These are phyloP conservation scores for Pachliopta kotzebuea DNA, from an alignment of 2,888 invertebrate genomes.

Conservation along the genomic window DNA sequence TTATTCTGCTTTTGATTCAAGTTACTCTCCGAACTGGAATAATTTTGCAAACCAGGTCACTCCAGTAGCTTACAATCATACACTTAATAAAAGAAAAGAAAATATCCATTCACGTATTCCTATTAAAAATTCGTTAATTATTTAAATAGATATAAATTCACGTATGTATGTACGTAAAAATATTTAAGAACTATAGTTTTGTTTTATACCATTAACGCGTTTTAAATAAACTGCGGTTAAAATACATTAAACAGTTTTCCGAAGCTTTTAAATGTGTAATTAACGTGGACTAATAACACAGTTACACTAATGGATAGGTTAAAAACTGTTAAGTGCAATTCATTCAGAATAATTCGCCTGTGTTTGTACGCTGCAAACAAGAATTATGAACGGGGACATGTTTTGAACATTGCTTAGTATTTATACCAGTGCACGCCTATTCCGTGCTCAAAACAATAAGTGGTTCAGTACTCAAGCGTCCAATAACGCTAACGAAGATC, in stretches of 20 bases:
- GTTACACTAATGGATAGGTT: neutral
- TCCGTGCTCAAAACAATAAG: constrained; percentile 28
- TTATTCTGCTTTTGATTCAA: too few relatives aligned
- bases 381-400: neutral
- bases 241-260: neutral
- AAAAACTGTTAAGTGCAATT: constrained; percentile 1
- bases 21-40: too few relatives aligned
- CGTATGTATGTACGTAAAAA: neutral
- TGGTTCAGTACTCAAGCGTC: constrained; percentile 31
- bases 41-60: too few relatives aligned
- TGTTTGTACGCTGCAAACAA: neutral
- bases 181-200: neutral
- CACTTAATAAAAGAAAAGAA: too few relatives aligned
- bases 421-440: constrained; percentile 10
- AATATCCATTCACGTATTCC: too few relatives aligned
- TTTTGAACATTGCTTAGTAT: constrained; percentile 10
- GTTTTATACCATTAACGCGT: neutral
- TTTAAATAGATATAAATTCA: too few relatives aligned
- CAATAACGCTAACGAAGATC: constrained; percentile 66
- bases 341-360: constrained; percentile 2
- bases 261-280: neutral
- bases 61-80: too few relatives aligned
- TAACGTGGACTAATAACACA: neutral
- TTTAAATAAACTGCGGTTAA: neutral
- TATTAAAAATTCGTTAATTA: too few relatives aligned